Conservation (phyloP, 2,888 invertebrate genomes). For the Tenthredo mesomela region DNA sequence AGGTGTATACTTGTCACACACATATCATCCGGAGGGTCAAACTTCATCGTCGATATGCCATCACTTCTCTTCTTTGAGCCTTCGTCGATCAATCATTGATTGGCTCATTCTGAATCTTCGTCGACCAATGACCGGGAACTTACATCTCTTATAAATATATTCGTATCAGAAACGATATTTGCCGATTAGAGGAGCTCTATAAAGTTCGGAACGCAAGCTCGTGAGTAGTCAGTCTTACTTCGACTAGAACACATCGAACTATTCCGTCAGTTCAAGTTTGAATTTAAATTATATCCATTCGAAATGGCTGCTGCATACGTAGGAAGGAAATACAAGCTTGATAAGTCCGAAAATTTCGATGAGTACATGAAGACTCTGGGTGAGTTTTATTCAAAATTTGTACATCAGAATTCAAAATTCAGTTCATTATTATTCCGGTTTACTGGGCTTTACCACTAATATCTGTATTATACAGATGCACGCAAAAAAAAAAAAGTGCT, state of each 20-base stretch:
- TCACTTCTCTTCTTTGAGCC: constrained; percentile 3
- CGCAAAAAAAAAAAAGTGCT: no score
- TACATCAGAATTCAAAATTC: neutral
- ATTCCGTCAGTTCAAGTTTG: constrained; percentile 2
- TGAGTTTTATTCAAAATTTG: constrained; percentile 79
- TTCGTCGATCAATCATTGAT: constrained; percentile 15
- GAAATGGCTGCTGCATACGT: constrained; percentile 69
- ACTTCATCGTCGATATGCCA: constrained; percentile 31
- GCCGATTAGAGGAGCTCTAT: constrained; percentile 43
- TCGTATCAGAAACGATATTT: constrained; percentile 1
- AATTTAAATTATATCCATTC: neutral
- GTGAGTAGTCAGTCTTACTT: neutral
- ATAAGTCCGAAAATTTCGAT: constrained; percentile 91
- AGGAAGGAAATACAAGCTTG: constrained; percentile 91
- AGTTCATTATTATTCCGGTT: neutral
- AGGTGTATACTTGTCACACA: neutral
- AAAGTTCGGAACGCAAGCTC: constrained; percentile 20
- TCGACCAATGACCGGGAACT: constrained; percentile 25
- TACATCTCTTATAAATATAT: neutral
- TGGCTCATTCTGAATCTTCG: neutral
- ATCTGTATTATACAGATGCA: neutral
- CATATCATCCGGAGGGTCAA: constrained; percentile 35
- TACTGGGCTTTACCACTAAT: neutral
- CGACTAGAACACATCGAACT: constrained; percentile 46
- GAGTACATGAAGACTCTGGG: constrained; percentile 93